Evolutionary conservation across 2,888 invertebrate species (phyloP), one percentile per base, ranked within the genome.

Genomic region (Tiliacea citrago): DNA sequence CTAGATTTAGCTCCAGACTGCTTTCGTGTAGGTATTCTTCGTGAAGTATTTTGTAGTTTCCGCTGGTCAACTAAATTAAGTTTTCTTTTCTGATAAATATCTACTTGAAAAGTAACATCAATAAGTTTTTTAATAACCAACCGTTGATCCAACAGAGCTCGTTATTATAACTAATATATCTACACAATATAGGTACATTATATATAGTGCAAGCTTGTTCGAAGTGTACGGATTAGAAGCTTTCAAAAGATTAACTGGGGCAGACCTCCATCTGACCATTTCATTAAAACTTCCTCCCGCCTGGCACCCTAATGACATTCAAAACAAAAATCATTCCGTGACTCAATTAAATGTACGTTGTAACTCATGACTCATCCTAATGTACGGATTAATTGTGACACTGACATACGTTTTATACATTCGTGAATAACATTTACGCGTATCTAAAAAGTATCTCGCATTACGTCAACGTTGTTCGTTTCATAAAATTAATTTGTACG

Each of bases 161-260:
- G 80, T 62, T 76, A 10, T 85, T 89, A 82, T 73, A 81, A 60
- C 24, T 76, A 10, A 84, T 89, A 82, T 73, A 81, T 57, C 24
- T 73, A 65, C 71, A 76, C 65, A 63, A n/a, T n/a, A n/a, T n/a
- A 75, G 65, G 84, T 86, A 87, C 86, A 86, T 87, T 87, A 90
- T 79, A 86, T 88, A 90, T 86, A 89, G 83, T 85, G 77, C 86
- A 87, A 82, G 78, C 83, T 83, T 87, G 86, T 89, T 90, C 89
- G 87, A 91, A 92, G 91, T 91, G 90, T 90, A 88, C 81, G 89
- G 91, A 93, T 93, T 92, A 93, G 92, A 89, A 91, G 93, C 92
- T 94, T 93, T 93, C 91, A 92, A 93, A 93, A 93, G 94, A 94
- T 95, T 94, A 93, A 91, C 92, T 91, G 86, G 91, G 88, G 86